A percentile compares a stretch with the other conserved stretches of the same genome.
Evolutionary conservation across 2,797 vertebrate species (phyloP).

Genomic region (Pogonophryne albipinna): DNA sequence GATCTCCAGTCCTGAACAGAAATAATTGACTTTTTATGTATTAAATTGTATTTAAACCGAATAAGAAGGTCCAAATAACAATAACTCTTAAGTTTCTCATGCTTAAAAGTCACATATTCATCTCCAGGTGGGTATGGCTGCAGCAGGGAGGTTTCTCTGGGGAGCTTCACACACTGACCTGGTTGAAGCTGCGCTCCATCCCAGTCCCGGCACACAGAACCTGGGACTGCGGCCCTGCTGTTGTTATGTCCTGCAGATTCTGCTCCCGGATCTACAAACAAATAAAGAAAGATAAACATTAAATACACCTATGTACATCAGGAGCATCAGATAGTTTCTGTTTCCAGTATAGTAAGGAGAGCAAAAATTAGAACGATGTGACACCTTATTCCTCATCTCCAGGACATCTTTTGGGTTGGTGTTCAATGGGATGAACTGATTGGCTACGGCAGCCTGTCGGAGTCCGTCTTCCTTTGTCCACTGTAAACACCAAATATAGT

Average conservation of each 20-base stretch:
- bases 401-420: slow-evolving; percentile 98
- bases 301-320: background rate
- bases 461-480: slow-evolving; percentile 98
- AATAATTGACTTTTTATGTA: background rate
- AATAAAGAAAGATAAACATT: background rate
- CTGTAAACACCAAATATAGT: slow-evolving; percentile 84
- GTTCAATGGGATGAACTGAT: slow-evolving; percentile 99
- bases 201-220: slow-evolving; percentile 89
- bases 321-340: background rate
- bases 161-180: slow-evolving; percentile 87
- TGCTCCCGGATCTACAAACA: slow-evolving; percentile 94
- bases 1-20: slow-evolving; percentile 69
- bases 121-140: slow-evolving; percentile 61
- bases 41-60: background rate
- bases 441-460: slow-evolving; percentile 93
- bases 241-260: slow-evolving; percentile 98
- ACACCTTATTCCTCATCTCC: slow-evolving; percentile 99
- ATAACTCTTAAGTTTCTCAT: background rate
- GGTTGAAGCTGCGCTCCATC: slow-evolving; percentile 91
- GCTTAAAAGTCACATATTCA: slow-evolving; percentile 27
- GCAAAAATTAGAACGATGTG: background rate
- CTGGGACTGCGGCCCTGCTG: slow-evolving; percentile 96
- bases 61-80: background rate
- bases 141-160: slow-evolving; percentile 31
- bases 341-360: background rate